Evolutionary conservation across 1,140 invertebrate species (phyloP), one percentile per base, ranked within the genome.

Genomic region (Cepaea nemoralis): DNA sequence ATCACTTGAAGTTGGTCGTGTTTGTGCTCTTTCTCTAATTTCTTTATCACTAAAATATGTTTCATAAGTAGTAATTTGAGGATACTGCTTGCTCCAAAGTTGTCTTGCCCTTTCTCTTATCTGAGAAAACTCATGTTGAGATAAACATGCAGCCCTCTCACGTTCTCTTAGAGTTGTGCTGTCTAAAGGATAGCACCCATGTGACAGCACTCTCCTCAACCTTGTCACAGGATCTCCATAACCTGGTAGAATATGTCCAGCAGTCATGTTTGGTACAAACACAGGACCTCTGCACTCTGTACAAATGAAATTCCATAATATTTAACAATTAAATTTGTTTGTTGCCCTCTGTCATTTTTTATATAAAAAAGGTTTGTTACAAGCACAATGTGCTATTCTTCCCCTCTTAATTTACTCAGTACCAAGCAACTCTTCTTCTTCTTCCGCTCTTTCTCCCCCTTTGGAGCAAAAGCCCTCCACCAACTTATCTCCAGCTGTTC

Each of bases 231-330:
- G 88, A n/a, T 88, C 83, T n/a, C 86, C 86, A 85, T 85, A 90
- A 8, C 89, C 89, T 1, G 89, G 89, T 77, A 89, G 80, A 82
- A 89, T 86, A 83, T 89, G 89, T 6, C 86, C 87, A 14, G 89
- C 88, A 16, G 89, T 85, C 89, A 90, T 90, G 19, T 63, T 37
- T 75, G 10, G 10, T 8, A 27, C 22, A 45, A 45, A 33, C 5
- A 31, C n/a, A n/a, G n/a, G n/a, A n/a, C n/a, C n/a, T n/a, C n/a
- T n/a, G n/a, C n/a, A n/a, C n/a, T n/a, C n/a, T n/a, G n/a, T n/a
- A n/a, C n/a, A n/a, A n/a, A n/a, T n/a, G n/a, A n/a, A n/a, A n/a
- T n/a, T n/a, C n/a, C n/a, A n/a, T n/a, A n/a, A n/a, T n/a, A n/a
- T n/a, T n/a, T n/a, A n/a, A n/a, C n/a, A n/a, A n/a, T n/a, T n/a